Percentiles rank a stretch among this genome's conserved stretches.
Conservation (phyloP, 1,140 invertebrate genomes). For the Bombus consobrinus region DNA sequence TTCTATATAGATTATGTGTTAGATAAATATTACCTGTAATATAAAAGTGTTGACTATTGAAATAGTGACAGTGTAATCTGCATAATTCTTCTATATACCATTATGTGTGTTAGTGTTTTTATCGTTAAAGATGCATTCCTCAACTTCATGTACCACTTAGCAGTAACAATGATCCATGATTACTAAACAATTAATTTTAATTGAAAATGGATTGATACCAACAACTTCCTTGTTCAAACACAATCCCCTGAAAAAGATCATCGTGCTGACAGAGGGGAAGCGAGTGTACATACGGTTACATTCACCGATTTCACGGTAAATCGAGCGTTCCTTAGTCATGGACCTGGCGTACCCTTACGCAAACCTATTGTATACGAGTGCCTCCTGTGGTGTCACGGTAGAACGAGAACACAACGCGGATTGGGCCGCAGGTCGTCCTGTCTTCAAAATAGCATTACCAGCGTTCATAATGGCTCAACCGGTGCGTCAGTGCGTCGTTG, state of each 20-base stretch:
- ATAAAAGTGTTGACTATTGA: neutral
- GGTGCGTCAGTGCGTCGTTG: constrained; percentile 59
- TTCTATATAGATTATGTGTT: neutral
- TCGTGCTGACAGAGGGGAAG: constrained; percentile 40
- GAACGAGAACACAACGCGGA: constrained; percentile 41
- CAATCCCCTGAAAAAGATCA: constrained; percentile 64
- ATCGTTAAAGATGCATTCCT: neutral
- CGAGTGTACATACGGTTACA: constrained; percentile 24
- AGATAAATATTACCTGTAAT: neutral
- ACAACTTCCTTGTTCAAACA: neutral
- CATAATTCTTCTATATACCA: neutral
- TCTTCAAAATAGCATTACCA: constrained; percentile 69
- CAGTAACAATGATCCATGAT: neutral
- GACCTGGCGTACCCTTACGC: constrained; percentile 54
- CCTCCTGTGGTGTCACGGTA: constrained; percentile 69
- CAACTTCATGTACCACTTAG: no score
- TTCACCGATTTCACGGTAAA: constrained; percentile 71
- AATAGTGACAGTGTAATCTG: neutral
- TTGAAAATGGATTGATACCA: neutral
- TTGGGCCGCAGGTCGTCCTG: constrained; percentile 26
- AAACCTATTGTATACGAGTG: constrained; percentile 60
- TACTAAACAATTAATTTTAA: constrained; percentile 38
- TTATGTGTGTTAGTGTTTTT: neutral
- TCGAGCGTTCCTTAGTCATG: constrained; percentile 59
- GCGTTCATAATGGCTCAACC: constrained; percentile 67